These are phyloP conservation scores for Notechis scutatus DNA, from an alignment of 2,113 vertebrate genomes.

Conservation along the genomic window DNA sequence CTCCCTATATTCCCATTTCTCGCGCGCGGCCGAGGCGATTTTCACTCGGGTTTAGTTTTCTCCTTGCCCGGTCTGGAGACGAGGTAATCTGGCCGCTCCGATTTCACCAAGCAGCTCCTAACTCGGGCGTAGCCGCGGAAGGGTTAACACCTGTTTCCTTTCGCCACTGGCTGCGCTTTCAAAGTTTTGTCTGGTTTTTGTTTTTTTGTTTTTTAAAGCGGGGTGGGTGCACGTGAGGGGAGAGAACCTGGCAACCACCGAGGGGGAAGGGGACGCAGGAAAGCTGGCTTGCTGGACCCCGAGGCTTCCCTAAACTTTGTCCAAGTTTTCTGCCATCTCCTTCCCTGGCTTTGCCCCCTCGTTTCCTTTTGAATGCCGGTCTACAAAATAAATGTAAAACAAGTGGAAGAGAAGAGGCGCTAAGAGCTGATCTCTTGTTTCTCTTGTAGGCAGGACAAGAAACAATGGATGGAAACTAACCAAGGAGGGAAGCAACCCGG, in stretches of 20 bases:
- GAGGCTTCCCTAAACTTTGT: background rate
- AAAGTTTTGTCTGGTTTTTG: background rate
- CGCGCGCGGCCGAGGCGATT: background rate
- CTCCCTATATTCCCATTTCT: conserved; percentile 1
- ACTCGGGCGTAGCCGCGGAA: background rate
- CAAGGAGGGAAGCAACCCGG: too few relatives aligned
- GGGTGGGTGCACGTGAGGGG: background rate
- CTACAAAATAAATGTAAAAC: background rate
- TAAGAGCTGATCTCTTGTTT: background rate
- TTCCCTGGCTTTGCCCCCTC: background rate
- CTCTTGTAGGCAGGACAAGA: too few relatives aligned
- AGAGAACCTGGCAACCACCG: background rate
- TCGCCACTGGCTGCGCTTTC: background rate
- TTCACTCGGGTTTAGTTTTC: background rate
- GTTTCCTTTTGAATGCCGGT: background rate
- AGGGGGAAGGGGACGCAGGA: background rate
- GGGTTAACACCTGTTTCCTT: background rate
- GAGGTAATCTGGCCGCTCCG: background rate
- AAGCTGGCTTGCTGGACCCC: background rate
- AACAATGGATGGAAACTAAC: too few relatives aligned
- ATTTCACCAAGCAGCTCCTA: background rate
- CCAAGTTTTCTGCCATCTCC: background rate
- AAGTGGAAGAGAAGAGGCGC: background rate
- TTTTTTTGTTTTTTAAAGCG: background rate
- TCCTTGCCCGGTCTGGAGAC: background rate